These are phyloP conservation scores for Andrena haemorrhoa DNA, from an alignment of 2,888 invertebrate species.

Conservation along the genomic window DNA sequence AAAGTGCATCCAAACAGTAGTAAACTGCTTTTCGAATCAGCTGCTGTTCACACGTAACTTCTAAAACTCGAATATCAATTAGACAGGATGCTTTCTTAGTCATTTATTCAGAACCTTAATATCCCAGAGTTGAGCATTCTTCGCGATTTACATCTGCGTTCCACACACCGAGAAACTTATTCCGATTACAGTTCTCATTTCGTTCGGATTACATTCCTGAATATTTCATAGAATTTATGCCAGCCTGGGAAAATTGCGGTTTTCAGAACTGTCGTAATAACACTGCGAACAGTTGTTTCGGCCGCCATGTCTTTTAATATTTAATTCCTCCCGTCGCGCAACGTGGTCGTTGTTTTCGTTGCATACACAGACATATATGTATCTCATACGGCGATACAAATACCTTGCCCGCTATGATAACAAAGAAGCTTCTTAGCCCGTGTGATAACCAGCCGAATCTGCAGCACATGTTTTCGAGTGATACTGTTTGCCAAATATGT, in stretches of 20 bases:
- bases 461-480: no score
- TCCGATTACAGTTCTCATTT: conserved; percentile 30
- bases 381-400: no score
- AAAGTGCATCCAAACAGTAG: no score
- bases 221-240: conserved; percentile 35
- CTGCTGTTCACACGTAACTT: neutral
- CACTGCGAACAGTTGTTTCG: conserved; percentile 14
- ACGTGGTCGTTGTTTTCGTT: neutral
- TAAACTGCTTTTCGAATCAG: neutral
- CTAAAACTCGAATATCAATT: conserved; percentile 5
- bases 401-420: no score
- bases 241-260: conserved; percentile 24
- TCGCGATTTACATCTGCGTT: conserved; percentile 19
- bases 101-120: conserved; percentile 29
- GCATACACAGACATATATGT: neutral
- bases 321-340: conserved; percentile 15
- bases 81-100: neutral
- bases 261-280: conserved; percentile 28
- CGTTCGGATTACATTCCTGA: conserved; percentile 37
- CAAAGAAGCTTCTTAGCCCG: no score
- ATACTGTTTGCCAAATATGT: no score
- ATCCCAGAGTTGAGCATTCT: conserved; percentile 19
- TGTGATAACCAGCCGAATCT: no score
- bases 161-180: conserved; percentile 4
- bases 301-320: conserved; percentile 15